These are phyloP conservation scores for Chaetops frenatus DNA, from an alignment of 2,113 vertebrate genomes.

Conservation along the genomic window DNA sequence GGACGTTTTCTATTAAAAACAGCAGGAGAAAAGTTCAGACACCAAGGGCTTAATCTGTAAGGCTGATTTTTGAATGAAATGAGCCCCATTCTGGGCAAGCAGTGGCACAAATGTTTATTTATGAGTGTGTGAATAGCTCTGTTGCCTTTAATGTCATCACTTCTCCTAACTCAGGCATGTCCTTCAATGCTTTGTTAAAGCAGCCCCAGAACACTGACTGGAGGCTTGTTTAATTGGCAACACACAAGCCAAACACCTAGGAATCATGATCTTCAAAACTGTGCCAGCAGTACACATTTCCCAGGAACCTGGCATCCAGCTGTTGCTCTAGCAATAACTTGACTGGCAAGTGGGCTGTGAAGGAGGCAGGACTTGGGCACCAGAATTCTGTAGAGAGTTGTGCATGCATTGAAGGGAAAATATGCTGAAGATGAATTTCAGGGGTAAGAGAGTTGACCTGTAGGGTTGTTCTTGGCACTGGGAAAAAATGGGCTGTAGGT, in stretches of 20 bases:
- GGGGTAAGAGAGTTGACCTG: not conserved
- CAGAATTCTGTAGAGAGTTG: not conserved
- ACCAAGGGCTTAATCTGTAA: not conserved
- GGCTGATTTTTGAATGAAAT: not conserved
- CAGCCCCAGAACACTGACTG: not conserved
- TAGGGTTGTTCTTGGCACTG: not conserved
- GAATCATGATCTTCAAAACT: not conserved
- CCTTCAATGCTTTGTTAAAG: not conserved
- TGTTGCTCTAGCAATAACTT: not conserved
- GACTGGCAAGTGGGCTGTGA: not conserved
- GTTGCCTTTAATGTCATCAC: not conserved
- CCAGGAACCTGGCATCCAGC: not conserved
- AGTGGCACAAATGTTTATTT: not conserved
- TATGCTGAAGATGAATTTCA: not conserved
- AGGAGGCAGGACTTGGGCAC: not conserved
- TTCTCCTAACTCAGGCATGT: not conserved
- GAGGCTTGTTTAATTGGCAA: not conserved
- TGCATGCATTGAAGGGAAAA: not conserved
- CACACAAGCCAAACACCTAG: not conserved
- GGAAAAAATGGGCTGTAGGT: not conserved
- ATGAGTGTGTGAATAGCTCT: not conserved
- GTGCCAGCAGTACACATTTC: not conserved
- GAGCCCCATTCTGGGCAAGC: not conserved
- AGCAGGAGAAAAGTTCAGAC: slow-evolving; percentile 10
- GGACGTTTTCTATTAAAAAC: slow-evolving; percentile 27